phyloP scores from a whole-genome alignment of 1,140 invertebrate genomes.

The Penaeus indicus region DNA sequence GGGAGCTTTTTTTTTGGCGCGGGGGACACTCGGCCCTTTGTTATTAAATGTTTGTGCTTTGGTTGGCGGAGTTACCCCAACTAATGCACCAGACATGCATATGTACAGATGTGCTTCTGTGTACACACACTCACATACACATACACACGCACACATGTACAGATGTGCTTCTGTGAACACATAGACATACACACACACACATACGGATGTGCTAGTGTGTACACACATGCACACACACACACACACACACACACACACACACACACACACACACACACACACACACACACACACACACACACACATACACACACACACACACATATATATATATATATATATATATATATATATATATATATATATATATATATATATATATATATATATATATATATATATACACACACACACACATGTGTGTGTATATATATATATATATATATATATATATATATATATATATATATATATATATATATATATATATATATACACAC shows the following conservation, averaged over 20 bases:
- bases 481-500: too few species aligned
- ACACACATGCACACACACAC: constrained; percentile 3
- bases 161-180: background rate
- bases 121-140: background rate
- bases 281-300: background rate
- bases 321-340: constrained; percentile 1
- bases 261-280: background rate
- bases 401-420: too few species aligned
- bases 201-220: background rate
- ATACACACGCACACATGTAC: background rate
- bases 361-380: too few species aligned
- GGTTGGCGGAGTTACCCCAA: background rate
- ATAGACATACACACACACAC: background rate
- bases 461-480: too few species aligned
- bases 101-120: background rate
- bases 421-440: too few species aligned
- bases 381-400: too few species aligned
- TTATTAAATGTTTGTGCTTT: background rate
- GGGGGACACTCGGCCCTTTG: too few species aligned
- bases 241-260: background rate
- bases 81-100: background rate
- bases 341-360: constrained; percentile 1
- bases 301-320: background rate
- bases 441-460: too few species aligned
- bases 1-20: too few species aligned